These are phyloP conservation scores for Drosophila pseudoobscura DNA, from an alignment of 1,140 invertebrate genomes.

Conservation along the genomic window DNA sequence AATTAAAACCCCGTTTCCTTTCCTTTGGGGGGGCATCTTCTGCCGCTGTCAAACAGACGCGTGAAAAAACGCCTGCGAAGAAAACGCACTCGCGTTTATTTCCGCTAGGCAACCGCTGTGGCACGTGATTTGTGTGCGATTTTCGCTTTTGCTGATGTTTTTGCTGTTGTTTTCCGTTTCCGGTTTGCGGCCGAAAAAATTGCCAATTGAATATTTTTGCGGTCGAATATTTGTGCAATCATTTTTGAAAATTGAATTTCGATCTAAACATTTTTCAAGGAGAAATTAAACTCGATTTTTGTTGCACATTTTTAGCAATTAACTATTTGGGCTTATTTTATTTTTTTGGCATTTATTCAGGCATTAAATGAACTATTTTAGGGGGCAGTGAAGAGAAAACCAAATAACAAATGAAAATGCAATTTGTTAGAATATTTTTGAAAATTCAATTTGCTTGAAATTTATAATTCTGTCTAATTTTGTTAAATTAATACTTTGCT, in stretches of 20 bases:
- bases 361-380: too few species aligned
- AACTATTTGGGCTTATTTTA: neutral
- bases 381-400: too few species aligned
- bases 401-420: neutral
- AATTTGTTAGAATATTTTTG: neutral
- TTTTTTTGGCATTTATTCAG: too few species aligned
- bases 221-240: slow-evolving; percentile 68
- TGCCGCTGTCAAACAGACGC: slow-evolving; percentile 44
- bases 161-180: slow-evolving; percentile 22
- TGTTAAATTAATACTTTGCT: too few species aligned
- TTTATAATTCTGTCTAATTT: neutral
- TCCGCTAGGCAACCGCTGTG: slow-evolving; percentile 52
- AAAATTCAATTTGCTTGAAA: neutral
- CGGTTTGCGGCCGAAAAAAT: slow-evolving; percentile 39
- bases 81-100: slow-evolving; percentile 65
- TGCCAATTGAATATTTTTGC: slow-evolving; percentile 63
- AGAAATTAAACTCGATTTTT: slow-evolving; percentile 18
- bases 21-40: neutral
- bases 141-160: slow-evolving; percentile 50
- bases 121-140: slow-evolving; percentile 68
- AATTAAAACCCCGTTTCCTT: slow-evolving; percentile 71
- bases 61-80: slow-evolving; percentile 35
- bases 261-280: slow-evolving; percentile 1
- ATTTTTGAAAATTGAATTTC: slow-evolving; percentile 33
- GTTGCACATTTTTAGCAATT: slow-evolving; percentile 1